Conservation (phyloP, 2,888 invertebrate species). For the Seira sanloemensis region DNA sequence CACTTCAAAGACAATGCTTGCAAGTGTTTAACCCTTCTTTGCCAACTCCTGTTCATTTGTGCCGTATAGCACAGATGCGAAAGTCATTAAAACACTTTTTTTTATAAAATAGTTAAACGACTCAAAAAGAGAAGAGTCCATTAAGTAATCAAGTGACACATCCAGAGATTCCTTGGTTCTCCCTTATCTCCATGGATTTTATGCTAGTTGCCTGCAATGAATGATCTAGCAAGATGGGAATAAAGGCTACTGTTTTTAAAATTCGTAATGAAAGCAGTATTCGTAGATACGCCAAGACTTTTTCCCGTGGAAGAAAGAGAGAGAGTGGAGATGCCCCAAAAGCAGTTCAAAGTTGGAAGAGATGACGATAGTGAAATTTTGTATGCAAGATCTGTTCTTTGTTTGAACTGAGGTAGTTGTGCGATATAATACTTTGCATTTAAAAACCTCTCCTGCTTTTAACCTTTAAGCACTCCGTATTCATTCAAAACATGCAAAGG, state of each 20-base stretch:
- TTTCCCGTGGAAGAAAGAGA: background rate
- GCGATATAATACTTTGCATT: background rate
- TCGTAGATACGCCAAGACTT: too few relatives aligned
- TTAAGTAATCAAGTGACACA: constrained; percentile 39
- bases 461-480: constrained; percentile 8
- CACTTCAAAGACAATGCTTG: background rate
- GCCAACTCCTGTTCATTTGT: background rate
- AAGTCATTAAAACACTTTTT: constrained; percentile 41
- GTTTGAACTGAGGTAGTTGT: constrained; percentile 22
- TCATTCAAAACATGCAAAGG: constrained; percentile 17
- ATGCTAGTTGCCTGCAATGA: constrained; percentile 18
- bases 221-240: constrained; percentile 5
- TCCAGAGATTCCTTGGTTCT: constrained; percentile 26
- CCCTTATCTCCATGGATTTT: constrained; percentile 30
- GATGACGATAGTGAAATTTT: constrained; percentile 27
- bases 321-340: background rate
- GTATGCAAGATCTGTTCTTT: constrained; percentile 44
- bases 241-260: background rate
- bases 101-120: constrained; percentile 8
- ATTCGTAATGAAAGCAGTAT: too few relatives aligned
- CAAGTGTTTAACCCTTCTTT: background rate
- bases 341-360: background rate
- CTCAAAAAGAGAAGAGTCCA: background rate
- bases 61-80: background rate
- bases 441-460: constrained; percentile 4